Conservation (phyloP, 2,113 vertebrate species). For the Anseranas semipalmata region DNA sequence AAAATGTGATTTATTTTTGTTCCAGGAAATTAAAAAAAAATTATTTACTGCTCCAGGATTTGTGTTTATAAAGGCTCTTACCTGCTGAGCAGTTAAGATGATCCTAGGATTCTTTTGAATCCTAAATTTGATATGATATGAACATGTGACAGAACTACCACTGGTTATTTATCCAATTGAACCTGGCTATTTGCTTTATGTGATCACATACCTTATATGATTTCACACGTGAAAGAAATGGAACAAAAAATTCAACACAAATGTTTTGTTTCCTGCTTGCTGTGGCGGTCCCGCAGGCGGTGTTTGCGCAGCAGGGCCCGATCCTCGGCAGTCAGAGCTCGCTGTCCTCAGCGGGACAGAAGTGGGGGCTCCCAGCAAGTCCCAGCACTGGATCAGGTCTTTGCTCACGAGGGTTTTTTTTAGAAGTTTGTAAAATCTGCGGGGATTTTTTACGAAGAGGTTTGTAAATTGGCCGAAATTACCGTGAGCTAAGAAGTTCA, state of each 20-base stretch:
- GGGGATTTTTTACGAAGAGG: neutral
- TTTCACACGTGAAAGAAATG: neutral
- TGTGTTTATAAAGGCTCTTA: neutral
- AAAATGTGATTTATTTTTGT: neutral
- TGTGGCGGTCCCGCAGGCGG: fast-evolving
- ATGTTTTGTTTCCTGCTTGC: neutral
- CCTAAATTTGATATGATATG: neutral
- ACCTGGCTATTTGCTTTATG: neutral
- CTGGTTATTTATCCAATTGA: neutral
- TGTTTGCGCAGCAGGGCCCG: fast-evolving
- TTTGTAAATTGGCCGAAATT: neutral
- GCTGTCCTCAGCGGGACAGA: neutral
- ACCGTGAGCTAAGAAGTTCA: neutral
- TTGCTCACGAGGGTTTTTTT: neutral
- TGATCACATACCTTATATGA: fast-evolving
- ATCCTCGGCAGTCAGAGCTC: neutral
- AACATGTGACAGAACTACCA: neutral
- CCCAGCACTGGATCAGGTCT: neutral
- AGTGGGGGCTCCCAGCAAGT: neutral
- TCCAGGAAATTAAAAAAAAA: neutral
- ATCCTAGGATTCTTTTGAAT: neutral
- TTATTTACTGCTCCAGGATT: neutral
- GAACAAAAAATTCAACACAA: neutral
- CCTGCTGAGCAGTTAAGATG: neutral
- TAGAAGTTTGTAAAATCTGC: neutral